Evolutionary conservation across 2,888 invertebrate species (phyloP), one percentile per base, ranked within the genome.

Genomic region (Hedya salicella): DNA sequence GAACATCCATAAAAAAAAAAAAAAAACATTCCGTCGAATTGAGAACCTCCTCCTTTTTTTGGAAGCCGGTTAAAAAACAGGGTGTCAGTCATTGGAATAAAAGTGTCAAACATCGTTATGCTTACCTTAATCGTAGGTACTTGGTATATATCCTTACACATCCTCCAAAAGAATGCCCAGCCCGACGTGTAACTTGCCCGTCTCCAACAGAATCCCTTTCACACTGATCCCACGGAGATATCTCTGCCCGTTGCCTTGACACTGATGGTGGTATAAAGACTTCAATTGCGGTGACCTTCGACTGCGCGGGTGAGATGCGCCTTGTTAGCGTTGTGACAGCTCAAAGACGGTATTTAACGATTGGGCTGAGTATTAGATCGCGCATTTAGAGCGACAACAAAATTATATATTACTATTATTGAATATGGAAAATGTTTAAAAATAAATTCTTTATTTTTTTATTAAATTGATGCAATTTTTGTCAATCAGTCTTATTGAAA

Each of bases 241-340:
- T 53, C 62, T 46, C 44, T 83, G 85, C 86, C 80, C 89, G 73
- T 90, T 77, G 78, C 89, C 90, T 73, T 91, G 91, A 91, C 91
- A 90, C 89, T 89, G 86, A 88, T 90, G 86, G 81, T 80, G 79
- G 81, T 81, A 84, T 84, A 85, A 83, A 83, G 80, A 81, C 78
- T 73, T 77, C 77, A 82, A 79, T 78, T 80, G 77, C 79, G 81
- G 76, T 80, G 72, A 62, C 70, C 77, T 57, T 57, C 57, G 72
- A 86, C 85, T 87, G 83, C 72, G 30, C 3, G 32, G 40, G n/a
- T 3, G 49, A 6, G 42, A 46, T 48, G 48, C 39, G 39, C 30
- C 64, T 39, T 30, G 59, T 59, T 52, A 53, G 32, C 36, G 19
- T 19, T 40, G 48, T 56, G 56, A 63, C 62, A 63, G 62, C 48